Evolutionary conservation across 2,113 vertebrate species (phyloP).

Genomic region (Chionomys nivalis): DNA sequence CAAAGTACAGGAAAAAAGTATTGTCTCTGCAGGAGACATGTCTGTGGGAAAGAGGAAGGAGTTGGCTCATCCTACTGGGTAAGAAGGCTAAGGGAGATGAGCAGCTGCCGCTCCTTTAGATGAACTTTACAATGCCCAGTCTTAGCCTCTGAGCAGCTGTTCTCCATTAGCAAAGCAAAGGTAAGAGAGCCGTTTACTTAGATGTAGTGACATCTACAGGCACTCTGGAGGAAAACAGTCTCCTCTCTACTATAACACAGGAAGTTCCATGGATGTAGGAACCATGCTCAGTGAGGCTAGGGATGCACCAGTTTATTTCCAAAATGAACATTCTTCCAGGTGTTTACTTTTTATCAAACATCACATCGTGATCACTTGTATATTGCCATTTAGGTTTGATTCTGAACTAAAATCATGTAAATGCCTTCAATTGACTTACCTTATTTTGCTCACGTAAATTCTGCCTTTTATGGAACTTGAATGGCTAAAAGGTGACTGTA

Average conservation of each 20-base stretch:
- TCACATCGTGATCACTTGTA: neutral
- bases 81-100: neutral
- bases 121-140: neutral
- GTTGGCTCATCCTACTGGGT: neutral
- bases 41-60: neutral
- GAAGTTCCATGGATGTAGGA: neutral
- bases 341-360: neutral
- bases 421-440: neutral
- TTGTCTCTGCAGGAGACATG: neutral
- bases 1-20: neutral
- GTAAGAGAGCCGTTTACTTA: constrained; percentile 63
- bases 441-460: neutral
- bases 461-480: neutral
- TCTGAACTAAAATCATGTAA: neutral
- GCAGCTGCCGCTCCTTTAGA: neutral
- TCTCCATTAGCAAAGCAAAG: neutral
- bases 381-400: neutral
- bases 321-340: constrained; percentile 10
- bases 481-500: neutral
- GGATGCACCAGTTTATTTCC: neutral
- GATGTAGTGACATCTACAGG: constrained; percentile 78
- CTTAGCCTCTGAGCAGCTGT: neutral
- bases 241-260: too few species aligned
- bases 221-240: constrained; percentile 44
- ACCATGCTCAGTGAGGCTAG: neutral